Evolutionary conservation across 1,140 invertebrate genomes (phyloP), one percentile per base, ranked within the genome.

Genomic region (Thaumetopoea pityocampa): DNA sequence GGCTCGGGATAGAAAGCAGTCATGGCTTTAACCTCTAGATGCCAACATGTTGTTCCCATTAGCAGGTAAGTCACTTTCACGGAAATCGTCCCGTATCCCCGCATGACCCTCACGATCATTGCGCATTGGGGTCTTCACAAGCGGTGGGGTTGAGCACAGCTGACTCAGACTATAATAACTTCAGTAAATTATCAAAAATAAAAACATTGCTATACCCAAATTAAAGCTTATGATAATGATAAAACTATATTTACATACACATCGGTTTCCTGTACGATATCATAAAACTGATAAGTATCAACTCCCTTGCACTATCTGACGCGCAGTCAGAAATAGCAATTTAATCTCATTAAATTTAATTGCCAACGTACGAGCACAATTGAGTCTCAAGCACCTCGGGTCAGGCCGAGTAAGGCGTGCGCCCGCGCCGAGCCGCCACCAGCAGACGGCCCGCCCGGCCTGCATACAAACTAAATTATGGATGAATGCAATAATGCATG

Each of bases 331-430:
- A 67, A 78, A 74, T 79, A 78, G 67, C 67, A 65, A 78, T 76
- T 73, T 76, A 68, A 78, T 77, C 72, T 79, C 61, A 74, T 78
- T 67, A 69, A 70, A 69, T 71, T 79, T 78, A 79, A 82, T 82
- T 78, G 61, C 66, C 67, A 64, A 69, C 74, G 60, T 58, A 77
- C 72, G 72, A 74, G 60, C 59, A 77, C 72, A 74, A 74, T 72
- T 74, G 67, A 61, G 54, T 60, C 72, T 74, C 60, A 45, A 71
- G 70, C 66, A 64, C 51, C 44, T 55, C 48, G 58, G 67, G 68
- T 72, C 64, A 68, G 32, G 61, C 45, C 77, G 70, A 77, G 37
- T 77, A 63, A 72, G 49, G 23, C 35, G 32, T 17, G 26, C 20
- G 20, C 45, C 22, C 37, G 35, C 43, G 37, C 26, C 33, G 19